Conservation (phyloP, 2,113 vertebrate species). For the Formicarius rufipectus region DNA sequence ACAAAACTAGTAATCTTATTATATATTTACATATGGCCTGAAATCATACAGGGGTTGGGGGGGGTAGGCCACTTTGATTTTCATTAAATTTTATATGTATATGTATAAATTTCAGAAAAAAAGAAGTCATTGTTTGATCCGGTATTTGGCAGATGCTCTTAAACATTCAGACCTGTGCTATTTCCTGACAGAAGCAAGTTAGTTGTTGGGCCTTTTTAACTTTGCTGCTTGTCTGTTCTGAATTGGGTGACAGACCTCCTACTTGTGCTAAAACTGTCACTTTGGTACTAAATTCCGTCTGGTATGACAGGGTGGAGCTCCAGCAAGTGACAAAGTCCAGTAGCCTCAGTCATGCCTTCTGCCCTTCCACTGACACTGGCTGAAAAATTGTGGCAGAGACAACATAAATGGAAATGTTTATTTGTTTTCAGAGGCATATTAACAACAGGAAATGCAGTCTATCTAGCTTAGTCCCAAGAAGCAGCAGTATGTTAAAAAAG, state of each 20-base stretch:
- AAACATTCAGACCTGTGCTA: neutral
- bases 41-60: neutral
- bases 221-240: neutral
- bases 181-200: neutral
- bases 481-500: constrained; percentile 27
- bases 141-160: neutral
- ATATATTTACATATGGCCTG: neutral
- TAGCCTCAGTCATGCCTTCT: neutral
- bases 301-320: neutral
- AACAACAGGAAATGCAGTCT: constrained; percentile 4
- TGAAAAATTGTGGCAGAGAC: constrained; percentile 13
- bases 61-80: neutral
- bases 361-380: neutral
- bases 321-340: neutral
- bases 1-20: neutral
- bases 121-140: neutral
- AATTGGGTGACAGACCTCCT: neutral
- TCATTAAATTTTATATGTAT: neutral
- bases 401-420: constrained; percentile 9
- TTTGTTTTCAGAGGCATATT: constrained; percentile 16
- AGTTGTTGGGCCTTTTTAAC: neutral
- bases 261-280: constrained; percentile 38
- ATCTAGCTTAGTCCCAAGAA: neutral
- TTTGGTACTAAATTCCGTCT: constrained; percentile 48
- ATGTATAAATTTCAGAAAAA: neutral